Conservation (phyloP, 64 coral and sea anemone genomes). For the Trachythela sp. region DNA sequence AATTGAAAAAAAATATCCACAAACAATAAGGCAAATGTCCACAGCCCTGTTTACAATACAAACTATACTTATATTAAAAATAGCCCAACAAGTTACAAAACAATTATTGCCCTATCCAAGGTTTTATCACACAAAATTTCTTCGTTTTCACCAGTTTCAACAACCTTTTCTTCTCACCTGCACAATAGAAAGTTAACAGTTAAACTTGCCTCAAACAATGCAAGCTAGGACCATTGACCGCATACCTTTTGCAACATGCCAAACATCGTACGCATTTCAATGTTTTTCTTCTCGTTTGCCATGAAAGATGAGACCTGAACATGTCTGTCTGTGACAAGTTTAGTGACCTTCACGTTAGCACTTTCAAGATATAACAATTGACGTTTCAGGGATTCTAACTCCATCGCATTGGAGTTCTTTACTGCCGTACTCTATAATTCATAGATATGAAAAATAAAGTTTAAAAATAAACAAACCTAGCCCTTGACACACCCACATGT, state of each 20-base stretch:
- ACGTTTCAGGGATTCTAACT: background rate
- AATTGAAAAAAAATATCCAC: background rate
- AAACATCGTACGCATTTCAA: conserved; percentile 19
- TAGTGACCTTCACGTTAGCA: background rate
- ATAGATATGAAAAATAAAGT: background rate
- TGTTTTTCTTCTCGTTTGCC: background rate
- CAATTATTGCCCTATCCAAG: background rate
- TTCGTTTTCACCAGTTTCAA: background rate
- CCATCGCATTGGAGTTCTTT: background rate
- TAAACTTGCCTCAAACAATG: background rate
- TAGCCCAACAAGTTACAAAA: background rate
- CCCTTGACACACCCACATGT: background rate
- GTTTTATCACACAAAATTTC: background rate
- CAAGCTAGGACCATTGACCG: background rate
- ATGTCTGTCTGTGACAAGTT: background rate
- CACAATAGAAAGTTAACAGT: background rate
- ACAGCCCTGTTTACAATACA: background rate
- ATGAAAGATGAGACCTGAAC: background rate
- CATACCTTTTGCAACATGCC: background rate
- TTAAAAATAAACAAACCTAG: background rate
- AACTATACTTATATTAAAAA: background rate
- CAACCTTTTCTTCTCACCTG: conserved; percentile 9
- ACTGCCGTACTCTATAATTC: conserved; percentile 1
- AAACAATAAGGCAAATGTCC: background rate
- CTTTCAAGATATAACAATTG: background rate